phyloP scores from a whole-genome alignment of 2,113 vertebrate genomes.

The Nycticebus coucang region DNA sequence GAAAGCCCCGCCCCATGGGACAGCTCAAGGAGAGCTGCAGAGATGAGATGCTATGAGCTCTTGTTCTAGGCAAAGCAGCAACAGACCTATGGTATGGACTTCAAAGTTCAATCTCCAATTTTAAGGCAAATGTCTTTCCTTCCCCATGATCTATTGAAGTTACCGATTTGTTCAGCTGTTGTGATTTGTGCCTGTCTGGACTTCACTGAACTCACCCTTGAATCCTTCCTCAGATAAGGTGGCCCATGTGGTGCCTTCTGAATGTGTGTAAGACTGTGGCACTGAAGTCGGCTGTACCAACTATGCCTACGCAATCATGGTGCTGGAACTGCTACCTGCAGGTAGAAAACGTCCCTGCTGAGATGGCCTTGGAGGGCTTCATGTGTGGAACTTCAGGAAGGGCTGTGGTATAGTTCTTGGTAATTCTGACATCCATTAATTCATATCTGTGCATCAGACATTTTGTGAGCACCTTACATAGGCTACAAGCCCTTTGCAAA shows the following conservation, averaged over 20 bases:
- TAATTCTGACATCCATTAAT: background rate
- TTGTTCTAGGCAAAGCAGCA: background rate
- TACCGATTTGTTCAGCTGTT: background rate
- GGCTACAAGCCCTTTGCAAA: background rate
- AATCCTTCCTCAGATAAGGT: constrained; percentile 84
- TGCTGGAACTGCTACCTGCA: constrained; percentile 90
- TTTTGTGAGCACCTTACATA: background rate
- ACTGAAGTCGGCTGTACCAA: constrained; percentile 89
- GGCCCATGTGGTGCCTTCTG: constrained; percentile 87
- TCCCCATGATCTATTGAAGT: background rate
- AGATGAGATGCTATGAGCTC: background rate
- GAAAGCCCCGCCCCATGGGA: background rate
- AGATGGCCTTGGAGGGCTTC: background rate
- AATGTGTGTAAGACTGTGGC: constrained; percentile 86
- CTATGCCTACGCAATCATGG: constrained; percentile 91
- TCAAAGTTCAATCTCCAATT: background rate
- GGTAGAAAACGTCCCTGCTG: constrained; percentile 79
- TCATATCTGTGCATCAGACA: background rate
- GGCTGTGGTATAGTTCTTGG: background rate
- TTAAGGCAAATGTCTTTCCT: background rate
- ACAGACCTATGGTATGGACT: too few species aligned
- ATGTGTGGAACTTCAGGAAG: background rate
- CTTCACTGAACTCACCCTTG: background rate
- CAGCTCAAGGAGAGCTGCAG: background rate
- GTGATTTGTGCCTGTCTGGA: background rate